These are phyloP conservation scores for Frankliniella fusca DNA, from an alignment of 2,888 invertebrate species.

Conservation along the genomic window DNA sequence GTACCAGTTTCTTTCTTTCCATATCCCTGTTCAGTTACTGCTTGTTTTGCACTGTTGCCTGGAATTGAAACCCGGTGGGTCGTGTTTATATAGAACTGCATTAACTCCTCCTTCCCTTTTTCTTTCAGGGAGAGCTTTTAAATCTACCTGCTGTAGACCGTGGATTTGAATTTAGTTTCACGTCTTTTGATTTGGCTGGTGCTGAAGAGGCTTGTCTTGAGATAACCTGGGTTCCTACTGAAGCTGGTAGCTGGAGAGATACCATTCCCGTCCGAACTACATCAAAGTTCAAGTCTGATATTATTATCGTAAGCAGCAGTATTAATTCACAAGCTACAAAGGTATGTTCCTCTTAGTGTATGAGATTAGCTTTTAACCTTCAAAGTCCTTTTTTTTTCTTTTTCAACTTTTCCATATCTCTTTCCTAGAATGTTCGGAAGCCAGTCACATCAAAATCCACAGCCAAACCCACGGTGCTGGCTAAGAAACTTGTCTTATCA, in stretches of 20 bases:
- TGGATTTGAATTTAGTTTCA: conserved; percentile 36
- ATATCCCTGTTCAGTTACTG: background rate
- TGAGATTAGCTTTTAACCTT: background rate
- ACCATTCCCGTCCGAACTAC: conserved; percentile 46
- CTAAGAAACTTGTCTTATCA: background rate
- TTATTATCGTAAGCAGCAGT: background rate
- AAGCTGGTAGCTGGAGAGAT: conserved; percentile 58
- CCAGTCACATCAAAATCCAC: background rate
- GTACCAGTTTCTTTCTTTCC: background rate
- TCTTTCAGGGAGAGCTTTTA: background rate
- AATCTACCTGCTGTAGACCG: background rate
- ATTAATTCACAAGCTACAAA: background rate
- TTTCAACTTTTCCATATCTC: background rate
- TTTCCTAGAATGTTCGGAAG: background rate
- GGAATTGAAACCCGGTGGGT: background rate
- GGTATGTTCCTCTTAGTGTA: background rate
- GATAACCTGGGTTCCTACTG: conserved; percentile 61
- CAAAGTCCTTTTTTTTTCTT: no score
- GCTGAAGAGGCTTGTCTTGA: conserved; percentile 55
- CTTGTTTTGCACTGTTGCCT: background rate
- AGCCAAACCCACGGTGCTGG: background rate
- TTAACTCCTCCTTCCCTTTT: background rate
- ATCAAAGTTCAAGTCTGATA: background rate
- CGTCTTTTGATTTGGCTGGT: conserved; percentile 54
- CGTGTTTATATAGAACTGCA: background rate